Base-by-base conservation (phyloP, 2,797 vertebrate species). In the Rhabdomys pumilio region DNA sequence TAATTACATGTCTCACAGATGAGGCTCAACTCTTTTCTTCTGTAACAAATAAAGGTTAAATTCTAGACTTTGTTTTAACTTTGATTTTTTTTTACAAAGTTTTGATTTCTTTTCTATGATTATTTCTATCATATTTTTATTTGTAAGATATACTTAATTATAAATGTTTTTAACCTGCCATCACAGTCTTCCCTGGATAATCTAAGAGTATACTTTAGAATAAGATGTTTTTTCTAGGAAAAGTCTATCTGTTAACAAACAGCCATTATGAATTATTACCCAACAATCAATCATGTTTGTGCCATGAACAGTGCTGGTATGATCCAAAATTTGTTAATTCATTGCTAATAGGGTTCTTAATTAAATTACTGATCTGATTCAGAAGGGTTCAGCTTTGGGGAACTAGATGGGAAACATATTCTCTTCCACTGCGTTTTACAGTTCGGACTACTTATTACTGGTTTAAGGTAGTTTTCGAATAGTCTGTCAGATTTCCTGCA, bases 311-410 rank as follows among this genome's bases (percentile, higher is more conserved):
- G 44, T 90, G 34, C 89, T 87, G 77, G 89, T 94, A 1, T 14
- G 65, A 87, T 65, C 94, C 31, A 97, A 95, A 95, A 93, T 91
- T 34, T 93, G 44, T 95, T 92, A 57, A 65, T 96, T 97, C 93
- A 92, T 95, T 0, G 1, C 65, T 88, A 95, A 94, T 85, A 85
- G 47, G 53, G 82, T 95, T 93, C 55, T 94, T 92, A 97, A 94
- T 97, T 80, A 97, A 95, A 83, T 93, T 91, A 89, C 44, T 88
- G 53, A 94, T 93, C 88, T 96, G 61, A 50, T 86, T 93, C 82
- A 80, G 88, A 94, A 91, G 76, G 50, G 19, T 90, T 93, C 29
- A 47, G 12, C 8, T 95, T 97, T 92, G 5, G 69, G 63, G 50
- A 93, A 73, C 53, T 84, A 17, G 24, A 92, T 95, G 87, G 13